Conservation (phyloP, 2,888 invertebrate genomes). For the Brachyptera risi region DNA sequence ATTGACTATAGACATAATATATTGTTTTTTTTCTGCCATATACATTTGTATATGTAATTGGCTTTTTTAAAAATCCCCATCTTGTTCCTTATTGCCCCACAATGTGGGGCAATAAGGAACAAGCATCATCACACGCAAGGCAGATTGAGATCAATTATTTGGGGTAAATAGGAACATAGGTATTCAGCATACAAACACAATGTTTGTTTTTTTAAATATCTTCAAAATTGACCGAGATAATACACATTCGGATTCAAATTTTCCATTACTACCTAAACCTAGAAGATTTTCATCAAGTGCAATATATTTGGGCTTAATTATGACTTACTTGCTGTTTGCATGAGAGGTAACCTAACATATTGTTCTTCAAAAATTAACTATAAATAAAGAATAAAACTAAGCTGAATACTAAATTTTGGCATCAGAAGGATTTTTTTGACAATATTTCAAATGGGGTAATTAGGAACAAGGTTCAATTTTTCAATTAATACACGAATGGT, state of each 20-base stretch:
- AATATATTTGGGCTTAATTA: not conserved
- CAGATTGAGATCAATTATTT: not conserved
- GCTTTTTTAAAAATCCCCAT: not conserved
- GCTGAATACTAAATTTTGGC: not conserved
- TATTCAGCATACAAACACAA: too few species aligned
- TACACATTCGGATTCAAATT: too few species aligned
- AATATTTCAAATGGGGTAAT: not conserved
- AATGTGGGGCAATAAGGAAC: not conserved
- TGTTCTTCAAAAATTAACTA: not conserved
- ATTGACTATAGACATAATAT: not conserved
- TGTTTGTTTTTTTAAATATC: too few species aligned
- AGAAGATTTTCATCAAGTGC: too few species aligned
- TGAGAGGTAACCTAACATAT: too few species aligned
- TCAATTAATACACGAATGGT: not conserved
- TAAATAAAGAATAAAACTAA: not conserved
- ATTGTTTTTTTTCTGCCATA: not conserved
- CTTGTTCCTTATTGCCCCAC: not conserved
- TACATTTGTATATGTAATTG: not conserved
- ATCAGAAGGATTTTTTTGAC: not conserved
- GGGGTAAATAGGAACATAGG: not conserved
- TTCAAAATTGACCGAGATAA: too few species aligned
- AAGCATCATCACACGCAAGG: not conserved
- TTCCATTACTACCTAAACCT: too few species aligned
- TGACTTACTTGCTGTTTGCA: too few species aligned
- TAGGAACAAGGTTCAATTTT: not conserved